Evolutionary conservation across 2,888 invertebrate genomes (phyloP), one percentile per base, ranked within the genome.

Genomic region (Toxonevra muliebris): DNA sequence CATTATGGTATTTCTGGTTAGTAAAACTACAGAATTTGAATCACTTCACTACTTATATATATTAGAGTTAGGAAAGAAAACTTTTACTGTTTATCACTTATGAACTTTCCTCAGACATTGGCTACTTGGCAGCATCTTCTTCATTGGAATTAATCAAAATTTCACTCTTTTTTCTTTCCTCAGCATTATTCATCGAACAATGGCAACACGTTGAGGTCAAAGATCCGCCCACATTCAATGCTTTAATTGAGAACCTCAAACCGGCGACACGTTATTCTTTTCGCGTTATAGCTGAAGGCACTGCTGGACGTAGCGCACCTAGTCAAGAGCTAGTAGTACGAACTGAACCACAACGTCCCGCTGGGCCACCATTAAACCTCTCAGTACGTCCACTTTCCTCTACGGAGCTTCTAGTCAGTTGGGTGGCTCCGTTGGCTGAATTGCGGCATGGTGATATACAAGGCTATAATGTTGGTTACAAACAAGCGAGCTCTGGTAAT

Each of bases 381-480:
- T 87, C 88, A 41, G 91, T 90, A 0, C 86, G 91, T 59, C 89
- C 93, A 0, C 86, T 92, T 17, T 91, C 92, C 0, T 92, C 93
- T 8, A 91, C 91, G 2, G 91, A 92, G 80, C 86, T 93, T 12
- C 85, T 91, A 45, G 89, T 93, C 11, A 91, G 90, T 10, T 93
- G 93, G 90, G 86, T 90, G 72, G 91, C 93, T 0, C 93, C 93
- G 0, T 76, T 90, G 15, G 84, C 87, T 0, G 91, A 92, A 75
- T 81, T 91, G 41, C 87, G 91, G 58, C 92, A 94, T 79, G 93
- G 93, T 0, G 90, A 92, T 72, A 89, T 93, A 69, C 88, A 90
- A 76, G 93, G 93, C 30, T 93, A 91, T 79, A 92, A 92, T 81
- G 88, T 94, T 20, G 93, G 85, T 61, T 85, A 85, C 45, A 84